Evolutionary conservation across 2,888 invertebrate species (phyloP).

Genomic region (Anoncus sp.): DNA sequence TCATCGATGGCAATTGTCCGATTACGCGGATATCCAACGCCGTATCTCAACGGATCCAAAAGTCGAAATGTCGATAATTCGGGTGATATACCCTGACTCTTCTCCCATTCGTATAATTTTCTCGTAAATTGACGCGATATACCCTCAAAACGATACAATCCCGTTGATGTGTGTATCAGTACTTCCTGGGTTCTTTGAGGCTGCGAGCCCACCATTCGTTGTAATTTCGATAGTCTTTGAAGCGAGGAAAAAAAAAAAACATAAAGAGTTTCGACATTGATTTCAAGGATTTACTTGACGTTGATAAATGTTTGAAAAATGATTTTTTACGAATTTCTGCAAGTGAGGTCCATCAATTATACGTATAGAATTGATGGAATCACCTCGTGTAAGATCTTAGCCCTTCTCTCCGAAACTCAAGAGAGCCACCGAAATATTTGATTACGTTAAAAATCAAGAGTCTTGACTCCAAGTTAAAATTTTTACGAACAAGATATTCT

Average conservation of each 20-base stretch:
- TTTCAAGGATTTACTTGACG: background rate
- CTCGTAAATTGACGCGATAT: conserved; percentile 95
- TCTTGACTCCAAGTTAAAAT: too few relatives aligned
- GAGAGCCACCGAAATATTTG: too few relatives aligned
- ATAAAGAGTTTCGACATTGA: too few relatives aligned
- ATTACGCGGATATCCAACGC: conserved; percentile 50
- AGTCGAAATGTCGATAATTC: conserved; percentile 94
- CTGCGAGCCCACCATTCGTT: conserved; percentile 85
- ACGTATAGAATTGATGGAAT: too few relatives aligned
- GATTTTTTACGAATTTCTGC: too few relatives aligned
- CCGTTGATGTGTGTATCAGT: conserved; percentile 92
- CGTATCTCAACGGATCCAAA: conserved; percentile 84
- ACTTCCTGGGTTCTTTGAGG: conserved; percentile 88
- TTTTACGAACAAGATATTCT: too few relatives aligned
- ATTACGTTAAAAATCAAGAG: too few relatives aligned
- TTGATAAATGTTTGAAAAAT: background rate
- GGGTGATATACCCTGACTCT: conserved; percentile 93
- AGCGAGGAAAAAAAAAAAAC: background rate
- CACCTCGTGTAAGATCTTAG: too few relatives aligned
- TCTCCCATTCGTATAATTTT: conserved; percentile 96
- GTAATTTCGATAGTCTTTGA: conserved; percentile 85
- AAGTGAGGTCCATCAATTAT: too few relatives aligned
- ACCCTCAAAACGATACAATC: conserved; percentile 93
- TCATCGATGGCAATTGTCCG: conserved; percentile 37
- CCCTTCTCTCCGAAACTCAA: too few relatives aligned